These are phyloP conservation scores for Meandrusa payeni DNA, from an alignment of 2,888 invertebrate genomes.

Conservation along the genomic window DNA sequence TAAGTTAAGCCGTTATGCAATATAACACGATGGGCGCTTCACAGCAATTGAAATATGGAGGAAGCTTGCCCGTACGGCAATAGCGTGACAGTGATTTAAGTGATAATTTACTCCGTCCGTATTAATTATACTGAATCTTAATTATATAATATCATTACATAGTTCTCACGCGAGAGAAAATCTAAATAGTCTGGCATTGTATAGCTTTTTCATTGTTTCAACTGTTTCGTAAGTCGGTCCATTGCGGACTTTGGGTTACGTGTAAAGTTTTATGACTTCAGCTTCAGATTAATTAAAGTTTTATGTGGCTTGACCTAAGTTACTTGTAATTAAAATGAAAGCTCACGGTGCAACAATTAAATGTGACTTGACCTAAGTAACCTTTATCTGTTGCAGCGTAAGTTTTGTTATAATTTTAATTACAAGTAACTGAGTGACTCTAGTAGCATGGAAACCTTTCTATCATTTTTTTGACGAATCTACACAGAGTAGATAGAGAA, in stretches of 20 bases:
- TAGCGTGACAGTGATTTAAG: not conserved
- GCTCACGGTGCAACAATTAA: not conserved
- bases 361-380: too few species aligned
- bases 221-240: constrained; percentile 13
- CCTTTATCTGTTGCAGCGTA: too few species aligned
- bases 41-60: constrained; percentile 2
- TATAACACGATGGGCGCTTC: not conserved
- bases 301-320: not conserved
- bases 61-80: constrained; percentile 1
- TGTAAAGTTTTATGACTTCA: constrained; percentile 15
- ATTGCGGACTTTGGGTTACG: constrained; percentile 13
- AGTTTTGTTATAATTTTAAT: too few species aligned
- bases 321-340: not conserved
- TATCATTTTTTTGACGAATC: too few species aligned
- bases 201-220: constrained; percentile 10
- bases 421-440: too few species aligned
- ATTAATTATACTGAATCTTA: constrained; percentile 8
- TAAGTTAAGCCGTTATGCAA: not conserved
- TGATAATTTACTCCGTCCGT: constrained; percentile 2
- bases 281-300: constrained; percentile 8
- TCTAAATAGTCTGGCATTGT: constrained; percentile 2
- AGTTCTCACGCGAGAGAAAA: not conserved
- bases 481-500: too few species aligned
- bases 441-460: too few species aligned
- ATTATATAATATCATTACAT: too few species aligned